Evolutionary conservation across 2,113 vertebrate genomes (phyloP).

Genomic region (Podarcis cretensis): DNA sequence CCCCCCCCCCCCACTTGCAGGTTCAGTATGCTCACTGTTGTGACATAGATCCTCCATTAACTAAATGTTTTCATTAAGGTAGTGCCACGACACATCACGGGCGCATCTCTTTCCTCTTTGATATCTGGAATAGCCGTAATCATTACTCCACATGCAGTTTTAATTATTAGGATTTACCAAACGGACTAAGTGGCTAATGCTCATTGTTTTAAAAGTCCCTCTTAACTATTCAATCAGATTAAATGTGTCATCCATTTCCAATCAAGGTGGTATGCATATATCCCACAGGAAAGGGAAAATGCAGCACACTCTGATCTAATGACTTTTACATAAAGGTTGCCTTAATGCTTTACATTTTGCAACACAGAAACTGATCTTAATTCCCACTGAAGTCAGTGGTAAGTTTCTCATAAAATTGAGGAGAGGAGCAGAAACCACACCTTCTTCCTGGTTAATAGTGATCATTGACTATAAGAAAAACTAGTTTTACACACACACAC

Average conservation of each 20-base stretch:
- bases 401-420: neutral
- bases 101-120: conserved; percentile 47
- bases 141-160: conserved; percentile 64
- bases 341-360: conserved; percentile 33
- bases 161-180: conserved; percentile 64
- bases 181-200: conserved; percentile 55
- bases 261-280: conserved; percentile 10
- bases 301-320: conserved; percentile 13
- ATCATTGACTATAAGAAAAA: neutral
- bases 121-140: conserved; percentile 55
- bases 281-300: conserved; percentile 36
- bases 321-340: conserved; percentile 24
- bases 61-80: conserved; percentile 51
- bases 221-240: conserved; percentile 57
- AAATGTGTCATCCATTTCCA: conserved; percentile 51
- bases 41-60: conserved; percentile 72
- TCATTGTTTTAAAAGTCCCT: conserved; percentile 54
- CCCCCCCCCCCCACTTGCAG: conserved; percentile 51
- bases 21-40: conserved; percentile 54
- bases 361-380: conserved; percentile 18
- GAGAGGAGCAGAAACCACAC: neutral
- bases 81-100: conserved; percentile 57
- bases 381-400: neutral
- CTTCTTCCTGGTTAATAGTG: neutral
- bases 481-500: neutral